Conservation (phyloP, 2,888 invertebrate species). For the Fissipunctia ypsillon region DNA sequence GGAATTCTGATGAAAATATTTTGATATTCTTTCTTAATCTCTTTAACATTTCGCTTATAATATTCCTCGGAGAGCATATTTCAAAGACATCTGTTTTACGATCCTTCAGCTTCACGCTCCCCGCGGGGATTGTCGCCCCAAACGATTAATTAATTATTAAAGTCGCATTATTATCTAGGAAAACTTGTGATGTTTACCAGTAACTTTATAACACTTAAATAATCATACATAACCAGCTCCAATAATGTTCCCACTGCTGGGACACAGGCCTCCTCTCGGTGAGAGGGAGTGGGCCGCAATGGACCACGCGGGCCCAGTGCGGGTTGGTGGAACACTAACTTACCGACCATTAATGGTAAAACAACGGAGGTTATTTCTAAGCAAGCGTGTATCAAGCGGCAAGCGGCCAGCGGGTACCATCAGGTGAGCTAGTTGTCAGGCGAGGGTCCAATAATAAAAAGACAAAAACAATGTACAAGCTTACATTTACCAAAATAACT, state of each 20-base stretch:
- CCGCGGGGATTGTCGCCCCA: slow-evolving; percentile 5
- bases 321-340: too few species aligned
- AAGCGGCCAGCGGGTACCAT: too few species aligned
- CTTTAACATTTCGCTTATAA: slow-evolving; percentile 12
- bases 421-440: too few species aligned
- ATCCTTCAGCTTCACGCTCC: slow-evolving; percentile 16
- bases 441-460: too few species aligned
- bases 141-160: slow-evolving; percentile 31
- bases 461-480: not conserved
- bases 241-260: too few species aligned
- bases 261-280: too few species aligned
- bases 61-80: slow-evolving; percentile 13
- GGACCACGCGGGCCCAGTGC: too few species aligned
- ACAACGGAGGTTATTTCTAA: not conserved
- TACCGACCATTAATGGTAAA: not conserved
- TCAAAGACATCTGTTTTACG: slow-evolving; percentile 35
- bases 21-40: too few species aligned
- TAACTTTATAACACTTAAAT: too few species aligned
- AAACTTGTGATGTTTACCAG: not conserved
- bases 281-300: too few species aligned
- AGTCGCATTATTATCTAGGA: not conserved
- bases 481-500: not conserved
- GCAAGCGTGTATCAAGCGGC: not conserved
- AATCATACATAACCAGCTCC: too few species aligned
- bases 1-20: slow-evolving; percentile 22